These are phyloP conservation scores for Gymnogyps californianus DNA, from an alignment of 2,113 vertebrate species.

Conservation along the genomic window DNA sequence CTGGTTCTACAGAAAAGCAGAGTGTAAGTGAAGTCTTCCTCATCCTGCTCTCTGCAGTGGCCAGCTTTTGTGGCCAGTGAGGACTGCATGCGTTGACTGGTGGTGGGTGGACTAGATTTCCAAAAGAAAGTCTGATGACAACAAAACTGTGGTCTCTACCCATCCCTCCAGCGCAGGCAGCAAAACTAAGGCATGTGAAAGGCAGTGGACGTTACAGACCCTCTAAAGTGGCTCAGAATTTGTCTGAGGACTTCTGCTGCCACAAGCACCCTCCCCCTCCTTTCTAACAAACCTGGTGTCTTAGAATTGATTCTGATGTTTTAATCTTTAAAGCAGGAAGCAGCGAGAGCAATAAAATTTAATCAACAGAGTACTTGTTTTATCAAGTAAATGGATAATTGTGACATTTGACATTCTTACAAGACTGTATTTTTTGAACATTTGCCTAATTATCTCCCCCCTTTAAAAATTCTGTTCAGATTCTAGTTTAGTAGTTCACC, in stretches of 20 bases:
- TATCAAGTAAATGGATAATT: constrained; percentile 40
- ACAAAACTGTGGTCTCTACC: neutral
- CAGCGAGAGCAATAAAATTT: neutral
- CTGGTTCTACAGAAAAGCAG: neutral
- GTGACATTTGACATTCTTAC: neutral
- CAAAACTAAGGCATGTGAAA: neutral
- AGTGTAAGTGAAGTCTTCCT: neutral
- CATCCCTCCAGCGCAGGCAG: neutral
- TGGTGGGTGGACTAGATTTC: neutral
- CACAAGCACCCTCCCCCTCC: neutral
- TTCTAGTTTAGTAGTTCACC: neutral
- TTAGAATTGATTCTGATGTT: neutral
- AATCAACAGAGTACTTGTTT: constrained; percentile 39
- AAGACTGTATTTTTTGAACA: neutral
- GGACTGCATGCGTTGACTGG: neutral
- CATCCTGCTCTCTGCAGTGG: neutral
- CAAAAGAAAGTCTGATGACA: neutral
- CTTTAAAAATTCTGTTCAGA: neutral
- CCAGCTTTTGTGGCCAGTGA: neutral
- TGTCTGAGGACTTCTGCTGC: neutral
- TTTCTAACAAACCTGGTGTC: neutral
- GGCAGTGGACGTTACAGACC: neutral
- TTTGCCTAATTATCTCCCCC: constrained; percentile 18
- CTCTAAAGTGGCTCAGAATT: neutral
- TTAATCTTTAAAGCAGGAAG: constrained; percentile 15